Evolutionary conservation across 2,888 invertebrate species (phyloP), one percentile per base, ranked within the genome.

Genomic region (Epistrophe grossulariae): DNA sequence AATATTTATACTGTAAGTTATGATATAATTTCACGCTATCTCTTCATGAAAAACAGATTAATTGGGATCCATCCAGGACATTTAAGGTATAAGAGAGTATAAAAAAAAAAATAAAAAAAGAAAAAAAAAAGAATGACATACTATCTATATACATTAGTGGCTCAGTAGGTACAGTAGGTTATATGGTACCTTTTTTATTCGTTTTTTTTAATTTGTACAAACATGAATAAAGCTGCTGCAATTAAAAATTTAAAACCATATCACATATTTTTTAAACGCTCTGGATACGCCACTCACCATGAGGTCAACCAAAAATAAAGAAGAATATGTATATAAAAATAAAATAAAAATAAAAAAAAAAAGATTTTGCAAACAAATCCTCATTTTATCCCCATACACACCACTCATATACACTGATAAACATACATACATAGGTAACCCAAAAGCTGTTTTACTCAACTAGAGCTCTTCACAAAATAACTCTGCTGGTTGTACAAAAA

Each of bases 51-150:
- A 88, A 89, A 92, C 91, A 93, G 93, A 93, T 93, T 89, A 93
- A 93, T 92, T 93, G 93, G 93, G 93, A 93, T 91, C 93, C 93
- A 89, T 92, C 93, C 90, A 93, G 93, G 93, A 93, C 93, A 89
- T 93, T 93, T 90, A 93, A 93, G 93, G 93, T 93, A 93, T 91
- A 91, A 91, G 76, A 79, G 79, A 48, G 55, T 85, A 62, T 4
- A 55, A 55, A 15, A 35, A 66, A 17, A 19, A 15, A 13, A 48
- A 35, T 1, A 24, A 24, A 64, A 15, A 13, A 48, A 35, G 24
- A 24, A 24, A 64, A 43, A 64, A 28, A 17, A 48, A 4, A 68
- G n/a, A n/a, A 8, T 55, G 79, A 79, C 76, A 79, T 81, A 70
- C 66, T 50, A 50, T 68, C 66, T 66, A 43, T 71, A 71, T 9